These are phyloP conservation scores for Nasonia oneida DNA, from an alignment of 2,888 invertebrate species.

Conservation along the genomic window DNA sequence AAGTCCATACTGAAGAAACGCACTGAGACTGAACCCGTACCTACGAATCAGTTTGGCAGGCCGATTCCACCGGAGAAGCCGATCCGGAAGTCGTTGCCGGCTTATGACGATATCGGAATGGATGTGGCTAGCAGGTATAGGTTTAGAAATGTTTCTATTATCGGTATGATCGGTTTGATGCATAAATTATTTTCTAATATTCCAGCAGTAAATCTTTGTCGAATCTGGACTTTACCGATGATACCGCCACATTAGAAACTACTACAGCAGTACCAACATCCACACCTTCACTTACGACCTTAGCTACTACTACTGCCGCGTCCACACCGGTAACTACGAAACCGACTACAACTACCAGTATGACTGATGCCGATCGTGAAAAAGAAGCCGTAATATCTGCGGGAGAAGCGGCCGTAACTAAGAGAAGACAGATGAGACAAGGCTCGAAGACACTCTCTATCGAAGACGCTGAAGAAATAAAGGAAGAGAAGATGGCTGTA, in stretches of 20 bases:
- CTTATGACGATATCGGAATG: slow-evolving; percentile 25
- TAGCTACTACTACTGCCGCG: too few relatives aligned
- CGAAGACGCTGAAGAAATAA: slow-evolving; percentile 72
- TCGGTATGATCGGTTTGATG: not conserved
- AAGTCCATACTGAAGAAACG: slow-evolving; percentile 89
- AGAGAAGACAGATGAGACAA: slow-evolving; percentile 72
- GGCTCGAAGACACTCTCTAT: slow-evolving; percentile 69
- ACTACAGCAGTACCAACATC: not conserved
- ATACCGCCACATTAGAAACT: not conserved
- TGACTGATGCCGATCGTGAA: slow-evolving; percentile 69
- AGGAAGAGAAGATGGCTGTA: slow-evolving; percentile 78
- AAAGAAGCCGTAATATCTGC: slow-evolving; percentile 76
- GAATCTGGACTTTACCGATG: slow-evolving; percentile 20
- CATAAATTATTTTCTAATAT: not conserved
- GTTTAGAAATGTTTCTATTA: not conserved
- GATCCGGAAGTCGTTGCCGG: slow-evolving; percentile 65
- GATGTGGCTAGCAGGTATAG: slow-evolving; percentile 40
- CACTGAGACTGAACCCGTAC: slow-evolving; percentile 71
- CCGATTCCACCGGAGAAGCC: slow-evolving; percentile 76
- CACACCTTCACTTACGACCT: too few relatives aligned
- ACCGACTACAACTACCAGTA: slow-evolving; percentile 1
- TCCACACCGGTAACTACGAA: too few relatives aligned
- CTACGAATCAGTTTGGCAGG: slow-evolving; percentile 73
- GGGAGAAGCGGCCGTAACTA: slow-evolving; percentile 76
- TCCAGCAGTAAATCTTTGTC: slow-evolving; percentile 48